Percentiles rank a stretch among this genome's conserved stretches.
phyloP scores from a whole-genome alignment of 2,113 vertebrate species.

The Cacatua alba region DNA sequence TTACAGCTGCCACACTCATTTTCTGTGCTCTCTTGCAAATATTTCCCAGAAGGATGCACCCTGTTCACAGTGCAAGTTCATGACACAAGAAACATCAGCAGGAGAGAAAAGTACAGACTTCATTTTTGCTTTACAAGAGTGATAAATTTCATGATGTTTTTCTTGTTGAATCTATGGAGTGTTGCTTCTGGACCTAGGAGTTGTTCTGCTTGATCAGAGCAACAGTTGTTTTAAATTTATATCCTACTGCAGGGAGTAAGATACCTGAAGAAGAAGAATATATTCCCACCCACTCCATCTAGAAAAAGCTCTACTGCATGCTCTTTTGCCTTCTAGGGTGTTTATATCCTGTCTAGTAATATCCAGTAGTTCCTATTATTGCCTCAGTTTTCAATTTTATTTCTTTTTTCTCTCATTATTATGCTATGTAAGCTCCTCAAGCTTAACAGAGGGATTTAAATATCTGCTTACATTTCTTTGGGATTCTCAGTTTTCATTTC shows the following conservation, averaged over 20 bases:
- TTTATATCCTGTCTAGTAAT: not conserved
- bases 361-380: not conserved
- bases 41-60: not conserved
- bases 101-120: not conserved
- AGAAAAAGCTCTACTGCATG: not conserved
- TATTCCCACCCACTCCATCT: not conserved
- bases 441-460: not conserved
- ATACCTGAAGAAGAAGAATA: not conserved
- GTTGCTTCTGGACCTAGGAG: not conserved
- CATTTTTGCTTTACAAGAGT: not conserved
- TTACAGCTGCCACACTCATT: not conserved
- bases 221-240: not conserved
- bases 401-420: not conserved
- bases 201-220: not conserved
- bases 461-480: not conserved
- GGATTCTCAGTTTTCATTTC: not conserved
- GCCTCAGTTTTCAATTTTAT: not conserved
- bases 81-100: not conserved
- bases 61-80: not conserved
- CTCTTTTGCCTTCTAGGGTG: not conserved
- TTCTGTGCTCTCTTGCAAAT: not conserved
- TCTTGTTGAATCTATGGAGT: not conserved
- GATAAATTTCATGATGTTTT: not conserved
- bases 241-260: not conserved
- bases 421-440: not conserved